Evolutionary conservation across 2,888 invertebrate genomes (phyloP), one percentile per base, ranked within the genome.

Genomic region (Eupithecia exiguata): DNA sequence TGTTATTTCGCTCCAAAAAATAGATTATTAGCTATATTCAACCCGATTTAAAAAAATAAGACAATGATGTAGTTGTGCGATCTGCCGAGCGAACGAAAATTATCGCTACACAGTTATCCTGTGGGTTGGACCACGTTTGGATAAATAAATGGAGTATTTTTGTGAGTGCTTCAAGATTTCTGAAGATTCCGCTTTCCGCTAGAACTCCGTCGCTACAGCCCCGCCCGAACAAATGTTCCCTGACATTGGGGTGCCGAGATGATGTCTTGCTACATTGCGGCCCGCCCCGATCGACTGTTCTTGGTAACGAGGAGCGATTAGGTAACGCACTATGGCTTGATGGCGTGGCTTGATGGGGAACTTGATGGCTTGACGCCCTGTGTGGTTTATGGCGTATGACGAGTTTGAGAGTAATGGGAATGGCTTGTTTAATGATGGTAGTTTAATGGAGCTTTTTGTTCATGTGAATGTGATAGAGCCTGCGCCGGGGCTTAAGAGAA

Each of bases 151-250:
- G n/a, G n/a, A n/a, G n/a, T n/a, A n/a, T n/a, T n/a, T n/a, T n/a
- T n/a, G n/a, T n/a, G n/a, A n/a, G 7, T 9, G 9, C n/a, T 46
- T 46, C 16, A 53, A n/a, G 53, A 21, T 58, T 21, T 58, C 12
- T 58, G 25, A 25, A 58, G 25, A 25, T 65, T 65, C 21, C 36
- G 35, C 70, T 68, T 43, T 6, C n/a, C 65, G 73, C 76, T 67
- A 1, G 1, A 43, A 63, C 38, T 73, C 53, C 40, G 66, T 5
- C 65, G 53, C n/a, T 30, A 40, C 63, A 53, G 5, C 14, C 40
- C 40, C 65, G 66, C 53, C 49, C 75, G 49, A 72, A 71, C 72
- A 75, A 79, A 79, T 79, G 78, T 78, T 72, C 75, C 78, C 74
- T 66, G 73, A 77, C 79, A 78, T 78, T 79, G 77, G 79, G 71